Percentiles rank a stretch among this genome's conserved stretches.
These are phyloP conservation scores for Mesorhabditis sp. DNA, from an alignment of 2,888 invertebrate genomes.

Conservation along the genomic window DNA sequence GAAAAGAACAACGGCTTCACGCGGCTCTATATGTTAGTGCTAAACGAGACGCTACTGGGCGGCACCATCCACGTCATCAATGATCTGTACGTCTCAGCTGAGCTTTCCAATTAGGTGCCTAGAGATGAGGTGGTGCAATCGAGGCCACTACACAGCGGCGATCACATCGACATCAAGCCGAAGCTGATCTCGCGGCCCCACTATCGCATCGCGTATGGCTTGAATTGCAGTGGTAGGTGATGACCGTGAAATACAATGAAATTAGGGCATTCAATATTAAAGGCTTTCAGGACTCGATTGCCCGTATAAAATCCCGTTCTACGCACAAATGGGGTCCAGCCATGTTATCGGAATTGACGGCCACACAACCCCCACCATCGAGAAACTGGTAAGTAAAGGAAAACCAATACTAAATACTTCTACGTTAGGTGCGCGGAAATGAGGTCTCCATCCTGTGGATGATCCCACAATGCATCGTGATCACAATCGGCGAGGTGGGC, in stretches of 20 bases:
- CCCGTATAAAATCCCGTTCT: conserved; percentile 15
- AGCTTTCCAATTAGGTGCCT: neutral
- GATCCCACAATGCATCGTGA: conserved; percentile 84
- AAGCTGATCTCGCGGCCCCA: conserved; percentile 20
- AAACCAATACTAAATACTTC: neutral
- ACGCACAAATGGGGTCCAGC: conserved; percentile 32
- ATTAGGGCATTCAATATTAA: neutral
- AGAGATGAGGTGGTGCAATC: neutral
- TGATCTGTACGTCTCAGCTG: conserved; percentile 12
- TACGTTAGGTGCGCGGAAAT: conserved; percentile 41
- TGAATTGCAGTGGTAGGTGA: conserved; percentile 6
- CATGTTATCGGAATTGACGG: conserved; percentile 17
- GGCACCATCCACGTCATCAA: conserved; percentile 29
- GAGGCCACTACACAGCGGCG: neutral
- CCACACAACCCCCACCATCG: neutral
- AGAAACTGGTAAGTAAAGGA: neutral
- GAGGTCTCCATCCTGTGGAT: conserved; percentile 63
- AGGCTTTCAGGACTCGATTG: conserved; percentile 6
- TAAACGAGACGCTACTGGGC: conserved; percentile 21
- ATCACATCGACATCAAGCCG: neutral
- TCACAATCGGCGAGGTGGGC: conserved; percentile 84
- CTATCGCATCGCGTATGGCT: conserved; percentile 18
- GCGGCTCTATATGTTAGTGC: conserved; percentile 37
- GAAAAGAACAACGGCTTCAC: conserved; percentile 49
- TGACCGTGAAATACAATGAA: neutral